A percentile compares a stretch with the other conserved stretches of the same genome.
These are phyloP conservation scores for Caenorhabditis uteleia DNA, from an alignment of 2,888 invertebrate genomes.

Conservation along the genomic window DNA sequence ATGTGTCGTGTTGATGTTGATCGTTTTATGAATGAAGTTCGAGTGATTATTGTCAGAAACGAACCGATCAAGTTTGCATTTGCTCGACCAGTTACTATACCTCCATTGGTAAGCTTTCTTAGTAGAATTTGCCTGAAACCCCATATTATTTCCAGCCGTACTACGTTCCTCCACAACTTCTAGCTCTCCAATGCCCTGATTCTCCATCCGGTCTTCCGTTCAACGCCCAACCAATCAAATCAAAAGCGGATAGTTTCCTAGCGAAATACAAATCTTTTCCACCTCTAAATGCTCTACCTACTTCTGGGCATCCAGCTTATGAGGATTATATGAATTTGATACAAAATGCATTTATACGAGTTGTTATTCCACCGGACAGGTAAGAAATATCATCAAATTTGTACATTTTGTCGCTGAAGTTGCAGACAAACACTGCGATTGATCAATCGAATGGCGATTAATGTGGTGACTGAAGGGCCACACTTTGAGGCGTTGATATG, in stretches of 20 bases:
- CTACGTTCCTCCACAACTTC: conserved; percentile 89
- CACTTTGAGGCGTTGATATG: conserved; percentile 99
- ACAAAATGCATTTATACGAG: too few relatives aligned
- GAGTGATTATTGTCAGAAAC: conserved; percentile 74
- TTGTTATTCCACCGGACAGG: too few relatives aligned
- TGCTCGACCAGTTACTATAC: conserved; percentile 90
- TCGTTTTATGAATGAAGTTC: conserved; percentile 54
- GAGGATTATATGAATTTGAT: conserved; percentile 23
- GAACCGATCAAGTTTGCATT: conserved; percentile 92
- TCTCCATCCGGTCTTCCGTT: conserved; percentile 94
- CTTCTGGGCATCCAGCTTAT: conserved; percentile 22
- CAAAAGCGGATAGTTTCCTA: conserved; percentile 29
- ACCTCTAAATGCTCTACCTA: conserved; percentile 10
- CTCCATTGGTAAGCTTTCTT: conserved; percentile 44
- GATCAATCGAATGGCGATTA: conserved; percentile 98
- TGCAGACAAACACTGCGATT: conserved; percentile 86
- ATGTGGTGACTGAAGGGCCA: conserved; percentile 96
- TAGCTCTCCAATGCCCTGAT: conserved; percentile 86
- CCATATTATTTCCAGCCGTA: conserved; percentile 78
- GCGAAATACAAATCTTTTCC: conserved; percentile 33
- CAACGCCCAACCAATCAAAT: conserved; percentile 85
- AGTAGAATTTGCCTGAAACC: too few relatives aligned
- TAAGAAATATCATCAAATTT: too few relatives aligned
- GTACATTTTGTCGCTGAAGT: too few relatives aligned
- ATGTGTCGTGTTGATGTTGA: conserved; percentile 77